Conservation (phyloP, 2,888 invertebrate genomes). For the Drosophila atroscutellata region DNA sequence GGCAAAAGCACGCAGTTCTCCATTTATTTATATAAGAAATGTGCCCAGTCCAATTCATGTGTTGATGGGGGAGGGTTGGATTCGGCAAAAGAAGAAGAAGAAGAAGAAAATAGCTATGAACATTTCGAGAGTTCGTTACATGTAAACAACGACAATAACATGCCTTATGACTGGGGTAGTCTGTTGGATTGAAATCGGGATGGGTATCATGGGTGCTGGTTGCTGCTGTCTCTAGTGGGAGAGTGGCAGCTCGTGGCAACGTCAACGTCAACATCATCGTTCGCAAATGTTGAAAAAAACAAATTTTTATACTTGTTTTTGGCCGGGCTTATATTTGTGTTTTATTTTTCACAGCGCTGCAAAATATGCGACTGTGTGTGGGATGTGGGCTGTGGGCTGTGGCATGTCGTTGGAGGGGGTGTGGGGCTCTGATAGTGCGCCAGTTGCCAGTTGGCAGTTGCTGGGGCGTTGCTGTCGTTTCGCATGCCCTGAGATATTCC, state of each 20-base stretch:
- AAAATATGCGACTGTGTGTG: slow-evolving; percentile 69
- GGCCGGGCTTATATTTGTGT: slow-evolving; percentile 70
- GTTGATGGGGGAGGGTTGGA: neutral
- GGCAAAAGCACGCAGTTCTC: neutral
- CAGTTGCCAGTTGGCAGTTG: slow-evolving; percentile 16
- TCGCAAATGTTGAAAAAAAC: slow-evolving; percentile 80
- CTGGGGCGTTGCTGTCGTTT: slow-evolving; percentile 45
- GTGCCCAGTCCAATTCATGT: neutral
- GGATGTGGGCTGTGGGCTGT: slow-evolving; percentile 4
- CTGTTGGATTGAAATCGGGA: slow-evolving; percentile 19
- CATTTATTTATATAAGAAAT: neutral
- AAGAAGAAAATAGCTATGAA: slow-evolving; percentile 24
- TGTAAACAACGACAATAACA: slow-evolving; percentile 74
- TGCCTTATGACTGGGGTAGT: slow-evolving; percentile 21
- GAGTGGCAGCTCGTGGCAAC: slow-evolving; percentile 26
- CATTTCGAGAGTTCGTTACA: slow-evolving; percentile 40
- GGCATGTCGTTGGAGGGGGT: slow-evolving; percentile 3
- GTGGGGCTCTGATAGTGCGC: slow-evolving; percentile 60
- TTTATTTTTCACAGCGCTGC: slow-evolving; percentile 78
- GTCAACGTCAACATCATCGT: slow-evolving; percentile 57
- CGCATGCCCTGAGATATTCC: slow-evolving; percentile 66
- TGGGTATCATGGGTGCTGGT: neutral
- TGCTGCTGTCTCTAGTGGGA: slow-evolving; percentile 1
- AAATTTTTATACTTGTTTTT: slow-evolving; percentile 80
- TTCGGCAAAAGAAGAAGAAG: too few relatives aligned